Conservation (phyloP, 2,113 vertebrate species). For the Microcebus griseorufus region DNA sequence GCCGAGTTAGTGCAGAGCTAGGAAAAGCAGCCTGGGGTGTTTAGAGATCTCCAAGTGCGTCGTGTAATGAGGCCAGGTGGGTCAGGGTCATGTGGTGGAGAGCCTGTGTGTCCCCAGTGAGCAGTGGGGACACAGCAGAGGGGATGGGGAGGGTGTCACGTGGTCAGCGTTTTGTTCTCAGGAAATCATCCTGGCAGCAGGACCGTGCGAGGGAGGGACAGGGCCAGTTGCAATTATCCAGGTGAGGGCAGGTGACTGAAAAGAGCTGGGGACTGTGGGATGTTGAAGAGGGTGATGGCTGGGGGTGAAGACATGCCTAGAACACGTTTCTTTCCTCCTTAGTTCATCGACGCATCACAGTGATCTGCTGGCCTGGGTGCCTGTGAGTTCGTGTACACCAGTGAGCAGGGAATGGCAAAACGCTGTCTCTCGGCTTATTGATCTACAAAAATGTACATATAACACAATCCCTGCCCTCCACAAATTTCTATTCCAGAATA, state of each 20-base stretch:
- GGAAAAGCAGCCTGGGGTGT: neutral
- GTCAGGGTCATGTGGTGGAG: neutral
- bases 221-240: neutral
- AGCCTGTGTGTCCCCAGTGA: neutral
- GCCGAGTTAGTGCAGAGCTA: neutral
- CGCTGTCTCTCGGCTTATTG: neutral
- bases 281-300: neutral
- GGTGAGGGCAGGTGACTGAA: neutral
- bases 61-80: too few relatives aligned
- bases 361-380: too few relatives aligned
- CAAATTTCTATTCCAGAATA: neutral
- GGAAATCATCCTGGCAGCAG: neutral
- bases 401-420: neutral
- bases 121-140: neutral
- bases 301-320: neutral
- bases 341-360: fast-evolving
- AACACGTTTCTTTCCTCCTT: neutral
- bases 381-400: neutral
- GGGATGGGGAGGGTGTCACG: neutral
- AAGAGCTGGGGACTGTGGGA: neutral
- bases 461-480: neutral
- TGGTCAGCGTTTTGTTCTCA: neutral
- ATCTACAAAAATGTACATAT: neutral
- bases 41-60: neutral
- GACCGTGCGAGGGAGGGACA: fast-evolving